phyloP scores from a whole-genome alignment of 1,140 invertebrate genomes.

The Drosophila aff. region DNA sequence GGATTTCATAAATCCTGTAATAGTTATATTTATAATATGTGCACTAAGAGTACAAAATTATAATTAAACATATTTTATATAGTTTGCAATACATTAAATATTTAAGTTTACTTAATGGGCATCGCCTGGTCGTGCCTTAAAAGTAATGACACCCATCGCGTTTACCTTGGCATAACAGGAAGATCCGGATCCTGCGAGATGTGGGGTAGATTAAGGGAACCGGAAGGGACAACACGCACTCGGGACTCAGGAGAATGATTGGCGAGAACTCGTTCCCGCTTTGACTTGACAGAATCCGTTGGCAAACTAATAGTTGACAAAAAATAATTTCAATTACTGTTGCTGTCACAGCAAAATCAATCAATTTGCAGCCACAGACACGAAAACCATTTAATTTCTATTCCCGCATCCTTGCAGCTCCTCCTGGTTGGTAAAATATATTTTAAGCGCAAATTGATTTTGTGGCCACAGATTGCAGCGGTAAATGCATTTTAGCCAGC shows the following conservation, averaged over 20 bases:
- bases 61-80: background rate
- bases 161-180: constrained; percentile 27
- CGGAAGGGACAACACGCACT: constrained; percentile 70
- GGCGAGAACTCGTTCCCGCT: background rate
- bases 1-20: background rate
- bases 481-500: constrained; percentile 67
- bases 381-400: constrained; percentile 75
- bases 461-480: constrained; percentile 79
- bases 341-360: constrained; percentile 83
- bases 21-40: background rate
- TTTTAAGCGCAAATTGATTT: constrained; percentile 77
- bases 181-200: constrained; percentile 22
- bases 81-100: too few relatives aligned
- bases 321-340: constrained; percentile 80
- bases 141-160: background rate
- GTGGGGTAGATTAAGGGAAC: constrained; percentile 56
- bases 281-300: constrained; percentile 26
- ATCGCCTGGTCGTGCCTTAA: background rate
- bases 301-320: constrained; percentile 73
- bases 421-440: constrained; percentile 41
- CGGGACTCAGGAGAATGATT: constrained; percentile 46
- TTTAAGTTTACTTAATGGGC: background rate
- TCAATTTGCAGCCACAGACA: constrained; percentile 74
- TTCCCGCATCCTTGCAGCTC: constrained; percentile 11
- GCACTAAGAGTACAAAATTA: background rate